Evolutionary conservation across 2,797 vertebrate species (phyloP).

Genomic region (Babyrousa celebensis): DNA sequence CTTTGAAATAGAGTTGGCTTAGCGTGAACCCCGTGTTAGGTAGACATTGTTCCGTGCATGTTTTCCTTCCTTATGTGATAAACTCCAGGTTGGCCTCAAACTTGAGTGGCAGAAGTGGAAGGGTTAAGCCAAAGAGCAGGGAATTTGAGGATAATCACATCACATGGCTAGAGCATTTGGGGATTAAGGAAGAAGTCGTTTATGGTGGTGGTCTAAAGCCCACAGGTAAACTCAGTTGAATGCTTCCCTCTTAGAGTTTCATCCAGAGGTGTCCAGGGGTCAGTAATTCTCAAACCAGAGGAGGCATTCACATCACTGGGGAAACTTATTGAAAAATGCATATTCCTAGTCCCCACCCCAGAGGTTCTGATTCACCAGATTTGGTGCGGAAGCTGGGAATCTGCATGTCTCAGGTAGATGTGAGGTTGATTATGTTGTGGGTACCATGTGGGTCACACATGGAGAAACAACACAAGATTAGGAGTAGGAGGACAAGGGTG

Average conservation of each 20-base stretch:
- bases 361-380: background rate
- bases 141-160: background rate
- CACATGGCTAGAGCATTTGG: background rate
- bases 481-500: background rate
- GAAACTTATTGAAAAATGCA: conserved; percentile 36
- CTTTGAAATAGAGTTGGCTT: background rate
- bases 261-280: background rate
- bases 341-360: background rate
- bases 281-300: conserved; percentile 12
- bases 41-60: background rate
- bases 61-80: background rate
- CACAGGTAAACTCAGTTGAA: background rate
- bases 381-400: background rate
- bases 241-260: background rate
- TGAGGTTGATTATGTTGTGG: background rate
- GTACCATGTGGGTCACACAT: background rate
- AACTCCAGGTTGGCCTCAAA: background rate
- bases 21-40: background rate
- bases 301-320: background rate
- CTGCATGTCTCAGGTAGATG: background rate
- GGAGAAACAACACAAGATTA: background rate
- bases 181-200: background rate
- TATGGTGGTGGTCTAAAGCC: background rate
- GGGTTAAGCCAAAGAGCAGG: background rate
- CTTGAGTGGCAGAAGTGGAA: background rate